phyloP scores from a whole-genome alignment of 2,888 invertebrate genomes.

The Synergus itoensis region DNA sequence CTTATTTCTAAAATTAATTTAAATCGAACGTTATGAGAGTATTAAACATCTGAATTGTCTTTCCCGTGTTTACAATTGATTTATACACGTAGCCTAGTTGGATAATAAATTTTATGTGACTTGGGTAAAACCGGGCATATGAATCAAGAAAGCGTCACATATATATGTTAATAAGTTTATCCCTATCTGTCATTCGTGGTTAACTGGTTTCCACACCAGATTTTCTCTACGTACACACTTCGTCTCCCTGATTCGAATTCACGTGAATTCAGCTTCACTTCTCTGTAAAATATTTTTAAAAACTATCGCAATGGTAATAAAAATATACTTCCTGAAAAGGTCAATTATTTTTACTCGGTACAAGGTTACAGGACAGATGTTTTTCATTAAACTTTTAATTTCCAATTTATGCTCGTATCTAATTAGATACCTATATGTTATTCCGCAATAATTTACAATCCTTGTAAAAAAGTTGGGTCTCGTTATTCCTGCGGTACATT shows the following conservation, averaged over 20 bases:
- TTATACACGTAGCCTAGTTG: background rate
- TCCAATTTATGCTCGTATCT: background rate
- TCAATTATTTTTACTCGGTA: background rate
- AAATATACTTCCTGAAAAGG: background rate
- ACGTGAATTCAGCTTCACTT: background rate
- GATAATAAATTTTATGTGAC: slow-evolving; percentile 34
- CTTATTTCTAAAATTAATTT: background rate
- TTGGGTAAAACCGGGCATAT: slow-evolving; percentile 14
- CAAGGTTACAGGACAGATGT: too few relatives aligned
- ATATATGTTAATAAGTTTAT: slow-evolving; percentile 35
- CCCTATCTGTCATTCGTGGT: slow-evolving; percentile 16
- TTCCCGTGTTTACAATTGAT: slow-evolving; percentile 1
- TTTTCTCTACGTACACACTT: slow-evolving; percentile 6
- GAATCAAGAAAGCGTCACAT: slow-evolving; percentile 28
- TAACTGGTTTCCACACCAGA: slow-evolving; percentile 29
- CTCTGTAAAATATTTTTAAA: slow-evolving; percentile 4
- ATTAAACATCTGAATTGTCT: slow-evolving; percentile 10
- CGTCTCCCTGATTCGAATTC: slow-evolving; percentile 6
- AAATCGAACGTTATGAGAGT: background rate
- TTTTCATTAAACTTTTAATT: background rate
- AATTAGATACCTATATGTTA: slow-evolving; percentile 14
- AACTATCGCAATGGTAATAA: background rate
- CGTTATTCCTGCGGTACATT: background rate
- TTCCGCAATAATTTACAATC: slow-evolving; percentile 2
- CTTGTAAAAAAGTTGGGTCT: background rate